Percentiles rank a stretch among this genome's conserved stretches.
phyloP scores from a whole-genome alignment of 2,797 vertebrate genomes.

The Hippoglossus hippoglossus region DNA sequence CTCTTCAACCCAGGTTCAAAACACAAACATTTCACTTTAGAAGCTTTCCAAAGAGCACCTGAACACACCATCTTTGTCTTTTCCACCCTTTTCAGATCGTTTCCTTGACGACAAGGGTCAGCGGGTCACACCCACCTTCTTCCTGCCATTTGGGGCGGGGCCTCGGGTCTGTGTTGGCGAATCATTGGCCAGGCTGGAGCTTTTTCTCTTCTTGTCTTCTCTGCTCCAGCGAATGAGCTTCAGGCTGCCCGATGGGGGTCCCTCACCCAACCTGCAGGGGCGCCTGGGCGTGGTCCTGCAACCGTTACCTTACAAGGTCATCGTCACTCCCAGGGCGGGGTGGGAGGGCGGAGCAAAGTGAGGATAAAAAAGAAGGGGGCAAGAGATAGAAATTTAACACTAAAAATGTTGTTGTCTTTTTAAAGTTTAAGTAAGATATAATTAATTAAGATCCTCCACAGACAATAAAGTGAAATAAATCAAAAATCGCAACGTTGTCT shows the following conservation, averaged over 20 bases:
- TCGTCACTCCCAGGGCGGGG: slow-evolving; percentile 58
- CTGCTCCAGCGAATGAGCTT: slow-evolving; percentile 84
- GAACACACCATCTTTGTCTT: neutral
- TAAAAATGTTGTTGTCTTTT: neutral
- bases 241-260: slow-evolving; percentile 56
- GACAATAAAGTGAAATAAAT: too few relatives aligned
- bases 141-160: slow-evolving; percentile 85
- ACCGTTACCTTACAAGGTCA: slow-evolving; percentile 75
- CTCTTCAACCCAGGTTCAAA: slow-evolving; percentile 80
- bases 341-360: slow-evolving; percentile 48
- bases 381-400: neutral
- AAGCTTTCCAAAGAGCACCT: neutral
- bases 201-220: slow-evolving; percentile 84
- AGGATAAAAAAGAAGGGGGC: neutral
- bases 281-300: slow-evolving; percentile 83
- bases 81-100: slow-evolving; percentile 66
- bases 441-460: too few relatives aligned
- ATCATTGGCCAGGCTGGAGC: slow-evolving; percentile 82
- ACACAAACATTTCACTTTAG: neutral
- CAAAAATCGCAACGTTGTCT: too few relatives aligned
- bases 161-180: slow-evolving; percentile 86
- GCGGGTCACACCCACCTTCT: slow-evolving; percentile 69
- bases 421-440: neutral
- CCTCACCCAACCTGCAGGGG: slow-evolving; percentile 80
- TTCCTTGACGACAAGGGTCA: slow-evolving; percentile 80